A percentile compares a stretch with the other conserved stretches of the same genome.
phyloP scores from a whole-genome alignment of 2,113 vertebrate genomes.

The Pterophyllum scalare region DNA sequence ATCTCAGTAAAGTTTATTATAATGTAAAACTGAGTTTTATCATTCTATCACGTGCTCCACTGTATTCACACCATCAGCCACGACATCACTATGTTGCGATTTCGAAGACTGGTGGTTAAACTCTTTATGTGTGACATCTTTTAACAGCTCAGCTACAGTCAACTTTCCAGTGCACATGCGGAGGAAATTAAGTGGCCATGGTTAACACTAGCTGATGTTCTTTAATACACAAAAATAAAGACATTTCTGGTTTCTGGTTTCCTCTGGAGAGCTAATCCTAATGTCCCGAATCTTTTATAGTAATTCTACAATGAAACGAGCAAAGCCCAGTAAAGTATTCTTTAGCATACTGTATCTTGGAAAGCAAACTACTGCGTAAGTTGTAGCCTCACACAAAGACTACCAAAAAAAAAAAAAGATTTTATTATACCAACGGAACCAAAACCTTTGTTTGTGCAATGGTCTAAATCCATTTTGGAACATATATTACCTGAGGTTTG shows the following conservation, averaged over 20 bases:
- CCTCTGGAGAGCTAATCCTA: constrained; percentile 4
- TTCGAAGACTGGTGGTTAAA: constrained; percentile 14
- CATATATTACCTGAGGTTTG: constrained; percentile 28
- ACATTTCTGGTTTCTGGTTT: constrained; percentile 34
- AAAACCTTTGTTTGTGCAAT: constrained; percentile 25
- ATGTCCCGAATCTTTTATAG: neutral
- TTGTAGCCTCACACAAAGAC: neutral
- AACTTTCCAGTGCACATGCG: neutral
- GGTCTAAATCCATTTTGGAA: constrained; percentile 33
- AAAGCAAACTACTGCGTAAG: constrained; percentile 11
- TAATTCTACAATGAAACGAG: neutral
- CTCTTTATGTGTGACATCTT: constrained; percentile 12
- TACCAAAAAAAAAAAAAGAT: neutral
- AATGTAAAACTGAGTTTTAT: constrained; percentile 25
- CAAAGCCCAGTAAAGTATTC: neutral
- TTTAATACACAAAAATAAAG: constrained; percentile 24
- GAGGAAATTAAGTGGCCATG: constrained; percentile 46
- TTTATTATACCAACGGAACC: neutral
- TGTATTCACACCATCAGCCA: constrained; percentile 26
- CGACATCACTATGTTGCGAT: neutral
- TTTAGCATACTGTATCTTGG: neutral
- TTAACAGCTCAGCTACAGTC: constrained; percentile 24
- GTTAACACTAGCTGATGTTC: constrained; percentile 35
- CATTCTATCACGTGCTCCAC: neutral
- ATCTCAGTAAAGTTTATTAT: constrained; percentile 19